Conservation (phyloP, 1,140 invertebrate genomes). For the Anthonomus grandis region DNA sequence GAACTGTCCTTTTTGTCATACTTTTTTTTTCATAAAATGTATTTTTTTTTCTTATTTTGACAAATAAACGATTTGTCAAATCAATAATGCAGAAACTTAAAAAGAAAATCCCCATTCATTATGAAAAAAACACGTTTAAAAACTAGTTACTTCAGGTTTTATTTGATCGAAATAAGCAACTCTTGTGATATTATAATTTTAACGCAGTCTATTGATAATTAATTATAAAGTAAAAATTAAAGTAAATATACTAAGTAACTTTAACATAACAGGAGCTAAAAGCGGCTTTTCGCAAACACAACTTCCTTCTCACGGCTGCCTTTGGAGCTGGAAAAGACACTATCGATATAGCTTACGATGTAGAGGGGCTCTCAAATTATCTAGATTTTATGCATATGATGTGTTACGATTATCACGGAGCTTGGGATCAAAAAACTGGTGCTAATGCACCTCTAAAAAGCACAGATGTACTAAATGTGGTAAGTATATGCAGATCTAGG, state of each 20-base stretch:
- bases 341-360: slow-evolving; percentile 73
- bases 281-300: slow-evolving; percentile 57
- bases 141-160: too few species aligned
- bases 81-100: too few species aligned
- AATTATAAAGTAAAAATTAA: too few species aligned
- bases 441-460: slow-evolving; percentile 67
- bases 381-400: slow-evolving; percentile 84
- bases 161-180: too few species aligned
- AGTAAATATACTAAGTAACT: not conserved
- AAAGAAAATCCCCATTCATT: too few species aligned
- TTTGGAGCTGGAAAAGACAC: slow-evolving; percentile 68
- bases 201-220: too few species aligned
- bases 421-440: slow-evolving; percentile 73
- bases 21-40: too few species aligned
- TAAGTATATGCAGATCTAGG: slow-evolving; percentile 46
- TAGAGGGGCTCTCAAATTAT: slow-evolving; percentile 65
- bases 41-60: too few species aligned
- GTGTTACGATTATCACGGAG: slow-evolving; percentile 87
- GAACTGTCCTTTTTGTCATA: too few species aligned
- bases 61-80: too few species aligned
- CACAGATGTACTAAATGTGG: slow-evolving; percentile 58
- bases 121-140: too few species aligned
- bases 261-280: slow-evolving; percentile 60
- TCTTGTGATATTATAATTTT: too few species aligned
- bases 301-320: slow-evolving; percentile 70